A percentile compares a stretch with the other conserved stretches of the same genome.
These are phyloP conservation scores for Cephus runcator DNA, from an alignment of 2,888 invertebrate species.

Conservation along the genomic window DNA sequence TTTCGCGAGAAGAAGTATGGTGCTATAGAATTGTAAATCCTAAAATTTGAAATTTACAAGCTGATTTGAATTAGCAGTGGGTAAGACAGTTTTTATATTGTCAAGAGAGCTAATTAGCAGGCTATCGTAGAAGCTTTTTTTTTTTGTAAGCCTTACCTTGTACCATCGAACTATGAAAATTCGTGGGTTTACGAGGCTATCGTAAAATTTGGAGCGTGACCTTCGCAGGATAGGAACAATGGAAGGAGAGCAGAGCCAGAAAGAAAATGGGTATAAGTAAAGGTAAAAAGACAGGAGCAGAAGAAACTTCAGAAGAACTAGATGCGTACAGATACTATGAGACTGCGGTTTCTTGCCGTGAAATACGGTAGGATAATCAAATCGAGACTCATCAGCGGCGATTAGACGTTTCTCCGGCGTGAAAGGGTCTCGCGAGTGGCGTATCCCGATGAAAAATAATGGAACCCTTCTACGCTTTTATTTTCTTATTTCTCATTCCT, in stretches of 20 bases:
- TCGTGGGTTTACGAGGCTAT: slow-evolving; percentile 2
- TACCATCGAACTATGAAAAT: not conserved
- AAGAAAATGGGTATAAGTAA: not conserved
- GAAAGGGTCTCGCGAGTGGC: not conserved
- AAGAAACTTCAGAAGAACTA: not conserved
- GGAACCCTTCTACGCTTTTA: not conserved
- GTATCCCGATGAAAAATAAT: not conserved
- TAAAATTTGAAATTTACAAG: not conserved
- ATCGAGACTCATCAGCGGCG: not conserved
- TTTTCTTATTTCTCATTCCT: not conserved
- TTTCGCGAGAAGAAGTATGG: not conserved
- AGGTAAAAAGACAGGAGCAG: not conserved
- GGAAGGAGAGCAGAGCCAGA: not conserved
- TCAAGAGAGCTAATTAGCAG: slow-evolving; percentile 26
- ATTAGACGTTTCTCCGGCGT: not conserved
- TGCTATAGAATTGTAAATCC: not conserved
- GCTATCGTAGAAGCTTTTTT: slow-evolving; percentile 25
- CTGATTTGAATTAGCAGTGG: not conserved
- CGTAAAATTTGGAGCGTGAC: slow-evolving; percentile 3
- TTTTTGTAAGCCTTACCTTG: slow-evolving; percentile 34
- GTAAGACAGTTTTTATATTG: not conserved
- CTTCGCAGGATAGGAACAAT: not conserved
- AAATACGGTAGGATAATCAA: not conserved
- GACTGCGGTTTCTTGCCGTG: not conserved
- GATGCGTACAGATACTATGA: not conserved